phyloP scores from a whole-genome alignment of 2,797 vertebrate species.

The Schizopygopsis pylzovi region DNA sequence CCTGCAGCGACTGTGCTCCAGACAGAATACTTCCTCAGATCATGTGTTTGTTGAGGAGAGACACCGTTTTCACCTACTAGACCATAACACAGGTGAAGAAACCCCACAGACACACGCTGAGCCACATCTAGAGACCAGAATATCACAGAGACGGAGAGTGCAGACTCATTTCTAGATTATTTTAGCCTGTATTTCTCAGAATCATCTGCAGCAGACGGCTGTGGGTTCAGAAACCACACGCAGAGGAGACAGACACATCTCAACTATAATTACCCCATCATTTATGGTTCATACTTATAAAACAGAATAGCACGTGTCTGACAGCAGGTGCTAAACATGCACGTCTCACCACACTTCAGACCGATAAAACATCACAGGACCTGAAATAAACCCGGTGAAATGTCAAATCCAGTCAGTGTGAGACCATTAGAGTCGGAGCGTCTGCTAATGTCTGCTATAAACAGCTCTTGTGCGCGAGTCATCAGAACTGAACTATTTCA shows the following conservation, averaged over 20 bases:
- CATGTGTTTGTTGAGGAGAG: background rate
- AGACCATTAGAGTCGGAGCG: background rate
- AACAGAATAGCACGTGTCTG: slow-evolving; percentile 8
- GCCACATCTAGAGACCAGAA: background rate
- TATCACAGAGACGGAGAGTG: background rate
- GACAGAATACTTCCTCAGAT: background rate
- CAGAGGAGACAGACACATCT: slow-evolving; percentile 13
- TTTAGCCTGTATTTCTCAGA: slow-evolving; percentile 18
- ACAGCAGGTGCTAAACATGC: slow-evolving; percentile 21
- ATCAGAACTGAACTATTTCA: slow-evolving; percentile 36
- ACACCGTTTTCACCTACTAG: background rate
- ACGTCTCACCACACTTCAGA: slow-evolving; percentile 9
- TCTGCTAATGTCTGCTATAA: slow-evolving; percentile 19
- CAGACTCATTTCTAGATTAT: background rate
- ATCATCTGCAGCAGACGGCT: slow-evolving; percentile 17
- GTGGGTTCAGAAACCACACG: slow-evolving; percentile 29
- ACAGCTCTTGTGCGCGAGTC: slow-evolving; percentile 23
- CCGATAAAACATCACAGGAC: background rate
- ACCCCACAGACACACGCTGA: background rate
- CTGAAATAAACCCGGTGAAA: slow-evolving; percentile 9
- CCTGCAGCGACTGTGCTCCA: background rate
- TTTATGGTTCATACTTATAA: slow-evolving; percentile 8
- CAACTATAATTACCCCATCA: slow-evolving; percentile 4
- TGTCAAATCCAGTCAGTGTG: slow-evolving; percentile 4
- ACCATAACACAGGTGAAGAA: background rate